phyloP scores from a whole-genome alignment of 1,140 invertebrate genomes.

The Sesamia nonagrioides region DNA sequence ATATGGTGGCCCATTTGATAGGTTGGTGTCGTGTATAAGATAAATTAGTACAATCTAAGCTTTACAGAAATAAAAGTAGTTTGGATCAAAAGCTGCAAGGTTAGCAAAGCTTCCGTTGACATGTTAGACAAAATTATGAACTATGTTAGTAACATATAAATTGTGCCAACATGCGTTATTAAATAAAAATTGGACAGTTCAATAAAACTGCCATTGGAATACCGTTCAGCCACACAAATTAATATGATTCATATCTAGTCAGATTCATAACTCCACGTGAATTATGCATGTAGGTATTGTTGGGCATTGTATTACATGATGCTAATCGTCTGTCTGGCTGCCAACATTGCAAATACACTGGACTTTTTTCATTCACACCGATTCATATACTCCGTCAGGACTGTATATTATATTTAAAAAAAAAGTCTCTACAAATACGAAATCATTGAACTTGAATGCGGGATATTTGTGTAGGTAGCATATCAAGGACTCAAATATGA shows the following conservation, averaged over 20 bases:
- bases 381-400: background rate
- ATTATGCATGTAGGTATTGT: constrained; percentile 34
- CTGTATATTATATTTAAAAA: constrained; percentile 16
- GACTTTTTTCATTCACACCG: constrained; percentile 28
- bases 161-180: background rate
- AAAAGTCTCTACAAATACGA: constrained; percentile 29
- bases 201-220: background rate
- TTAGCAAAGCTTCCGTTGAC: no score
- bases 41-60: no score
- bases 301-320: constrained; percentile 38
- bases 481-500: background rate
- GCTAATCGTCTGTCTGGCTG: constrained; percentile 11
- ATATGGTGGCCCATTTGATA: no score
- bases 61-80: no score
- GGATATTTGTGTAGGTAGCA: no score
- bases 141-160: background rate
- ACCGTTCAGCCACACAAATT: background rate
- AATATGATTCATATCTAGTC: constrained; percentile 36
- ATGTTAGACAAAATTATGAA: background rate
- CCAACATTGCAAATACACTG: constrained; percentile 2
- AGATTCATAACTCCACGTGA: constrained; percentile 27
- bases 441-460: no score
- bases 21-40: no score
- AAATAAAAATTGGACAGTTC: background rate
- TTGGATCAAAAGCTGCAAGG: background rate